phyloP scores from a whole-genome alignment of 1,140 invertebrate species.

The Copidosoma floridanum region DNA sequence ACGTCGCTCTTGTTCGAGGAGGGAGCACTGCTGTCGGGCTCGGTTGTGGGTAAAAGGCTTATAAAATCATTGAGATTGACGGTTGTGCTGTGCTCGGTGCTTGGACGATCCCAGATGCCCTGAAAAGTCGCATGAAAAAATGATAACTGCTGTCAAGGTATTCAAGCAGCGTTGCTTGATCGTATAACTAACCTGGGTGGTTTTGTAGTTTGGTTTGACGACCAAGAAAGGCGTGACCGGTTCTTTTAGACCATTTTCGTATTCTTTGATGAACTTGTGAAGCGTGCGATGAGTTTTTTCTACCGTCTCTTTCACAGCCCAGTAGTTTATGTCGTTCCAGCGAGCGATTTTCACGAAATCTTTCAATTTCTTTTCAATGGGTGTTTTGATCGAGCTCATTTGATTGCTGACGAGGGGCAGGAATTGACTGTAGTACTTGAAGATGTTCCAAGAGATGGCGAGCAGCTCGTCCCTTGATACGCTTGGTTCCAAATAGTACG shows the following conservation, averaged over 20 bases:
- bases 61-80: conserved; percentile 38
- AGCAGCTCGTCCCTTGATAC: conserved; percentile 60
- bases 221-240: conserved; percentile 44
- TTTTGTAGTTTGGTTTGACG: conserved; percentile 34
- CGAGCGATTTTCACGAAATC: conserved; percentile 94
- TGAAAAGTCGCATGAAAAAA: conserved; percentile 2
- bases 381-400: conserved; percentile 67
- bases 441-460: conserved; percentile 79
- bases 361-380: conserved; percentile 88
- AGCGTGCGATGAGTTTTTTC: conserved; percentile 85
- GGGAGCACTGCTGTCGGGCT: neutral
- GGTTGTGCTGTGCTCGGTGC: neutral
- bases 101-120: conserved; percentile 34
- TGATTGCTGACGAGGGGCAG: conserved; percentile 61
- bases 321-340: conserved; percentile 95
- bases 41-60: conserved; percentile 6
- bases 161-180: too few relatives aligned
- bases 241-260: conserved; percentile 58
- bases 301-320: conserved; percentile 85
- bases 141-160: too few relatives aligned
- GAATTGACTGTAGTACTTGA: conserved; percentile 85
- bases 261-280: conserved; percentile 83
- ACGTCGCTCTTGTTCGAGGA: conserved; percentile 18
- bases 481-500: conserved; percentile 57
- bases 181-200: conserved; percentile 13